Conservation (phyloP, 2,113 vertebrate genomes). For the Lepus timidus region DNA sequence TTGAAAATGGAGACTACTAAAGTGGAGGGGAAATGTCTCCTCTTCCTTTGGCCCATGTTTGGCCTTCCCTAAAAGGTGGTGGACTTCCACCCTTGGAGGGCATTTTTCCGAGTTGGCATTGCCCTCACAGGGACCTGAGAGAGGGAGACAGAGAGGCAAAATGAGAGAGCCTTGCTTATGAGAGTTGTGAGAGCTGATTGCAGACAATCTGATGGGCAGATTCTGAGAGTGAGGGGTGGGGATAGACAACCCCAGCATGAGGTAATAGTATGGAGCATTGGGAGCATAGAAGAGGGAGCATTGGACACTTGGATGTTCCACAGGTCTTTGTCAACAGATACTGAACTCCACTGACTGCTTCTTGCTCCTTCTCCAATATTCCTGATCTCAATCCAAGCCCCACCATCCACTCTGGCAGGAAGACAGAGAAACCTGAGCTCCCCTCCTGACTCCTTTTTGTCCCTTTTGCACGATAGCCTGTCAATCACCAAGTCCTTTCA, state of each 20-base stretch:
- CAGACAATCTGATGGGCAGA: neutral
- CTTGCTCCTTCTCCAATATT: neutral
- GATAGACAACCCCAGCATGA: neutral
- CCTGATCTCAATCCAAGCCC: neutral
- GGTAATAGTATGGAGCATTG: neutral
- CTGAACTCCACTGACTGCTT: neutral
- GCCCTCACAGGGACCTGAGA: neutral
- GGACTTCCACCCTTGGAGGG: neutral
- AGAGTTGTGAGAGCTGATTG: neutral
- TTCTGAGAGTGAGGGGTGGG: neutral
- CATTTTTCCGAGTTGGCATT: neutral
- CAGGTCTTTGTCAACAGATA: neutral
- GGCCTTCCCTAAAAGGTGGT: slow-evolving; percentile 40
- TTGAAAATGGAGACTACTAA: slow-evolving; percentile 52
- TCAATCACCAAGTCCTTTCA: neutral
- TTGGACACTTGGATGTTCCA: neutral
- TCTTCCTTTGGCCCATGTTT: slow-evolving; percentile 22
- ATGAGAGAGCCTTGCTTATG: neutral
- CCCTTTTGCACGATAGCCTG: neutral
- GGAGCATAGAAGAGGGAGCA: neutral
- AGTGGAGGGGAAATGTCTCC: slow-evolving; percentile 15
- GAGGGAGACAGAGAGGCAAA: neutral
- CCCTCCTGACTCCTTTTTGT: neutral
- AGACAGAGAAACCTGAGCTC: neutral
- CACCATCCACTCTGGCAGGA: neutral